These are phyloP conservation scores for Synanthedon formicaeformis DNA, from an alignment of 2,888 invertebrate genomes.

Conservation along the genomic window DNA sequence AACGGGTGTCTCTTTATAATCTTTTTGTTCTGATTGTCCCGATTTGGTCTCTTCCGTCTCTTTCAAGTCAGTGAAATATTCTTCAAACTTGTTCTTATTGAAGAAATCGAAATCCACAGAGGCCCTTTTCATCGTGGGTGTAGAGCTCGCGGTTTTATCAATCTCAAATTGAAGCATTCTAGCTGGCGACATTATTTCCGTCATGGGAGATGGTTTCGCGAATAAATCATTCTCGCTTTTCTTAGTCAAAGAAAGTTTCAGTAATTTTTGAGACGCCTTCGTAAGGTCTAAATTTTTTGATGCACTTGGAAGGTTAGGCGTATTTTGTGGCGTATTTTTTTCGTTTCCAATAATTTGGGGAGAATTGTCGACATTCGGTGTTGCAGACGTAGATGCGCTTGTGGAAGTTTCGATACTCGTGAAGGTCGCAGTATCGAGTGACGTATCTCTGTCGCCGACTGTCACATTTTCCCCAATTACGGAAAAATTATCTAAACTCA, in stretches of 20 bases:
- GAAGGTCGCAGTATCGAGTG: slow-evolving; percentile 24
- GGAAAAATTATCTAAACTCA: slow-evolving; percentile 48
- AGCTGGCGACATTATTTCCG: slow-evolving; percentile 57
- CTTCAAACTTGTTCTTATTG: slow-evolving; percentile 42
- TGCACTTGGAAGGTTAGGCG: slow-evolving; percentile 23
- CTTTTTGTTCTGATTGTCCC: slow-evolving; percentile 8
- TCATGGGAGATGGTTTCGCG: slow-evolving; percentile 48
- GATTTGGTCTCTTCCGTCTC: slow-evolving; percentile 11
- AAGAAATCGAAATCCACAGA: slow-evolving; percentile 57
- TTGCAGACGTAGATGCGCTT: slow-evolving; percentile 1
- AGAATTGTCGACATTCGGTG: slow-evolving; percentile 1
- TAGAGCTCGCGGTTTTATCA: slow-evolving; percentile 34
- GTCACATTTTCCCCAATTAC: slow-evolving; percentile 58
- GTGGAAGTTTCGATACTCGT: slow-evolving; percentile 20
- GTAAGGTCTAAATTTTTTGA: slow-evolving; percentile 12
- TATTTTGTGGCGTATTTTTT: slow-evolving; percentile 23
- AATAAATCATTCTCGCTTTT: slow-evolving; percentile 42
- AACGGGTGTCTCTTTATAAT: slow-evolving; percentile 42
- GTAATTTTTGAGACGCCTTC: slow-evolving; percentile 24
- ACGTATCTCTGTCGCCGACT: slow-evolving; percentile 30
- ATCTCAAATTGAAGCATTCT: slow-evolving; percentile 59
- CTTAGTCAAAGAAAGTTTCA: slow-evolving; percentile 41
- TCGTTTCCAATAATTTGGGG: slow-evolving; percentile 8
- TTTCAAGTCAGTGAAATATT: slow-evolving; percentile 35
- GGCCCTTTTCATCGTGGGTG: slow-evolving; percentile 61